Evolutionary conservation across 2,797 vertebrate species (phyloP), one percentile per base, ranked within the genome.

Genomic region (Toxotes lorentzi): DNA sequence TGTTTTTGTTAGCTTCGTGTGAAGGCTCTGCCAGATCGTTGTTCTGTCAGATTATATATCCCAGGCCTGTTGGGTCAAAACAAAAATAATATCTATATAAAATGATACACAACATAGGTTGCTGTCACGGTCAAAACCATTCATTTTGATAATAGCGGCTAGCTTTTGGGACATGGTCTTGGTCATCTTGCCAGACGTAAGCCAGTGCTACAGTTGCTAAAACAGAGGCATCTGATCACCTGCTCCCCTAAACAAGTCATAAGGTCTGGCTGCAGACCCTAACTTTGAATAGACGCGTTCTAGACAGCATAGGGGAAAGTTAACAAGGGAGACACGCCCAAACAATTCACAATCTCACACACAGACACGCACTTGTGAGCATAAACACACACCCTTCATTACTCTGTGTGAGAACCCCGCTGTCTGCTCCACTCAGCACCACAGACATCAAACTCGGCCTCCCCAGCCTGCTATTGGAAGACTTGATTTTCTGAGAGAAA

Each of bases 391-490:
- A 71, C 48, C 70, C 41, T 78, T 77, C 63, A 88, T 92, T 92
- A 86, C 80, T 59, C 50, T 45, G 57, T 77, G 77, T 35, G 75
- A 86, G 85, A 90, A 80, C 82, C 86, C 74, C 17, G 83, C 90
- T 91, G 92, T 90, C 90, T 80, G 79, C 85, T 91, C 83, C 82
- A 78, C 69, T 91, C 91, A 87, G 45, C 70, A 65, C 78, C 58
- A 40, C 70, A 82, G 78, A 86, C 86, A 90, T 92, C 90, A 92
- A 86, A 83, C 86, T 78, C 35, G 41, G 73, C 79, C 79, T 90
- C 72, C 50, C 54, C 78, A 30, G 72, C 48, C 64, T 40, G 85
- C 85, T 82, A 50, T 84, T 87, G 83, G 74, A 85, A 71, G 78
- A 83, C 79, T 90, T 83, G 83, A 89, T 90, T 93, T 85, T 91